These are phyloP conservation scores for Zelleria hepariella DNA, from an alignment of 2,888 invertebrate species.

Conservation along the genomic window DNA sequence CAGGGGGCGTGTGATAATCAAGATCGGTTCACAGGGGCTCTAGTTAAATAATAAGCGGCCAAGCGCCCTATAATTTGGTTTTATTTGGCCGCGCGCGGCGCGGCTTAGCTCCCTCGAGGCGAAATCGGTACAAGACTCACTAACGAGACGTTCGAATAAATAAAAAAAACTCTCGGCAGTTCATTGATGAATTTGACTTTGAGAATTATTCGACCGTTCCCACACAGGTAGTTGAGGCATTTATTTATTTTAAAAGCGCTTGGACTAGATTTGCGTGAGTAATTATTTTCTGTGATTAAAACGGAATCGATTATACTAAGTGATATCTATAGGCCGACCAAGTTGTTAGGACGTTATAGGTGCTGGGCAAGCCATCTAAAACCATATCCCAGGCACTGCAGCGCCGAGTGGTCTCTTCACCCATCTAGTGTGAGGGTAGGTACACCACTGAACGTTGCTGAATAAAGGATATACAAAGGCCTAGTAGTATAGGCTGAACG, in stretches of 20 bases:
- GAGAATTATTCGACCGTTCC: conserved; percentile 12
- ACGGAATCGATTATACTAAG: not conserved
- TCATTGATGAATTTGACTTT: conserved; percentile 44
- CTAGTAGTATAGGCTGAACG: not conserved
- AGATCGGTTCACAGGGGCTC: conserved; percentile 51
- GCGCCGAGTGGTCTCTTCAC: too few species aligned
- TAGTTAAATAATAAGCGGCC: conserved; percentile 67
- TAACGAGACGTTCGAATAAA: conserved; percentile 47
- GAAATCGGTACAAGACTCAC: conserved; percentile 46
- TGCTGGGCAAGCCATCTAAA: too few species aligned
- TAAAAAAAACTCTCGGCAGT: conserved; percentile 28
- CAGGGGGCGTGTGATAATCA: conserved; percentile 48
- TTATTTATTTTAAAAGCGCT: not conserved
- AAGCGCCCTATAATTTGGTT: conserved; percentile 58
- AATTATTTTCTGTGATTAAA: not conserved
- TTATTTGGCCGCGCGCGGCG: conserved; percentile 52
- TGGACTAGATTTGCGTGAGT: not conserved
- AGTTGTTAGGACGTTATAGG: too few species aligned
- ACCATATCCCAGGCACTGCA: too few species aligned
- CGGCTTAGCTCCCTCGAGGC: conserved; percentile 33
- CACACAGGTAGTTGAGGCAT: not conserved
- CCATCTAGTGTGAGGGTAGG: too few species aligned
- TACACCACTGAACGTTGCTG: too few species aligned
- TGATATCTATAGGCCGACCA: too few species aligned
- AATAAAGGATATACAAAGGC: too few species aligned